A percentile compares a stretch with the other conserved stretches of the same genome.
Conservation (phyloP, 1,140 invertebrate genomes). For the Gryon sp. region DNA sequence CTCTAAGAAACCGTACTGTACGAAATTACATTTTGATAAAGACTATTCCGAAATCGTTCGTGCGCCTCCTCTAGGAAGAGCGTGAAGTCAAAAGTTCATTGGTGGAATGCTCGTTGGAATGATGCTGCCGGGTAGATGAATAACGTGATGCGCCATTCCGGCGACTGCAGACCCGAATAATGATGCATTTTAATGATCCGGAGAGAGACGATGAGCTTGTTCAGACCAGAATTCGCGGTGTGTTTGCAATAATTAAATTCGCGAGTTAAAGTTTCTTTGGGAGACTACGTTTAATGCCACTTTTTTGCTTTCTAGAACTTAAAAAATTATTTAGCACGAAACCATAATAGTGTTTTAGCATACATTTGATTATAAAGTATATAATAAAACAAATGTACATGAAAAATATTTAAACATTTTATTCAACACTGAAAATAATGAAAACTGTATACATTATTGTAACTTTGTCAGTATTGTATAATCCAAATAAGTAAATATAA, state of each 20-base stretch:
- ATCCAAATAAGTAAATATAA: no score
- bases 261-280: conserved; percentile 8
- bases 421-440: no score
- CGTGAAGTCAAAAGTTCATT: conserved; percentile 47
- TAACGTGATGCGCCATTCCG: conserved; percentile 31
- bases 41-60: conserved; percentile 36
- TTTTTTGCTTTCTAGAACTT: neutral
- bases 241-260: conserved; percentile 56
- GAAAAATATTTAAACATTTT: no score
- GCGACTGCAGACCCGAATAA: conserved; percentile 38
- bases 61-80: conserved; percentile 14
- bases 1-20: conserved; percentile 39
- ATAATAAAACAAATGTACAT: no score
- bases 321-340: no score
- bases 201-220: conserved; percentile 45
- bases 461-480: no score
- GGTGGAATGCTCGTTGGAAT: conserved; percentile 14
- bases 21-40: conserved; percentile 58
- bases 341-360: no score
- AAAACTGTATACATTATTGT: no score
- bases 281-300: neutral
- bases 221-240: conserved; percentile 12
- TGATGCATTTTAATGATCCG: conserved; percentile 60
- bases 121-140: conserved; percentile 20
- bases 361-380: no score